These are phyloP conservation scores for Tretioscincus oriximinensis DNA, from an alignment of 2,113 vertebrate genomes.

Conservation along the genomic window DNA sequence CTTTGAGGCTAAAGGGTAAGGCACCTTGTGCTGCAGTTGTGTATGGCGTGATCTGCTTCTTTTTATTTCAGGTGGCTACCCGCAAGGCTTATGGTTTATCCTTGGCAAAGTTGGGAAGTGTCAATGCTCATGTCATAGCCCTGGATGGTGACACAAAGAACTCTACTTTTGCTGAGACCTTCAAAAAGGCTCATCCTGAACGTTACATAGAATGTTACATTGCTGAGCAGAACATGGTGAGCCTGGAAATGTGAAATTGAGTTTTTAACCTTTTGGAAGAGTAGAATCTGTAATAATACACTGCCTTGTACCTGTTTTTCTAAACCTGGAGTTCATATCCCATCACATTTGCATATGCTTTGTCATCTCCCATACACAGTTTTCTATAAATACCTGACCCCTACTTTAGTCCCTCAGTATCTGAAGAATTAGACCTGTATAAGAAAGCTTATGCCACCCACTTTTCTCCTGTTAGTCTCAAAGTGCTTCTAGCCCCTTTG, in stretches of 20 bases:
- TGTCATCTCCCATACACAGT: no score
- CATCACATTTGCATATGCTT: no score
- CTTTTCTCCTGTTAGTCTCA: no score
- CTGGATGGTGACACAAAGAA: slow-evolving; percentile 86
- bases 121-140: slow-evolving; percentile 77
- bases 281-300: not conserved
- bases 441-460: no score
- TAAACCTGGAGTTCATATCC: no score
- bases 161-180: slow-evolving; percentile 82
- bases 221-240: slow-evolving; percentile 87
- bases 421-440: no score
- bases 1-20: no score
- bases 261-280: not conserved
- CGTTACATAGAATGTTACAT: slow-evolving; percentile 86
- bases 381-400: no score
- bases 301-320: no score
- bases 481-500: no score
- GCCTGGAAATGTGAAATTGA: not conserved
- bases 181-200: slow-evolving; percentile 81
- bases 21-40: not conserved
- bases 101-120: slow-evolving; percentile 77
- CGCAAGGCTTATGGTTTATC: slow-evolving; percentile 81
- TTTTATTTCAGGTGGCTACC: slow-evolving; percentile 75
- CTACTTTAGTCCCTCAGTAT: no score
- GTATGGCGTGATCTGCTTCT: no score